phyloP scores from a whole-genome alignment of 1,140 invertebrate genomes.

The Magallana angulata region DNA sequence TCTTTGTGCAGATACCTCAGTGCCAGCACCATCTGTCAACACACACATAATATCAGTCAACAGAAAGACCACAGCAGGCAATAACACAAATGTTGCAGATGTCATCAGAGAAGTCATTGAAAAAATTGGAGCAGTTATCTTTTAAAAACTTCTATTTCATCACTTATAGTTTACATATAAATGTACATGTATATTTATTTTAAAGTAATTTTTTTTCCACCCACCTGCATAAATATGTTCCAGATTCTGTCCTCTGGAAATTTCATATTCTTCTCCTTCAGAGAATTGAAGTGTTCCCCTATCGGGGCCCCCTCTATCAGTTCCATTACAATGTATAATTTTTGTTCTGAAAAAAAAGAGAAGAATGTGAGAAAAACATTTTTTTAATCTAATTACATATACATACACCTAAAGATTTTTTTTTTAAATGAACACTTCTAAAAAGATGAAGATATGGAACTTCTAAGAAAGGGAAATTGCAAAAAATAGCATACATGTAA shows the following conservation, averaged over 20 bases:
- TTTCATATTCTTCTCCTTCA: conserved; percentile 78
- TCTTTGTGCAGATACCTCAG: conserved; percentile 80
- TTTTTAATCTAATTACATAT: neutral
- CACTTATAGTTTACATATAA: too few relatives aligned
- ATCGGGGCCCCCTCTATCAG: conserved; percentile 79
- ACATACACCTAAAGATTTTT: neutral
- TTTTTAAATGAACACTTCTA: neutral
- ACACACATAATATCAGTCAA: neutral
- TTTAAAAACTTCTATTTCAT: neutral
- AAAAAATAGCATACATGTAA: neutral
- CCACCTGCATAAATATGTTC: conserved; percentile 79
- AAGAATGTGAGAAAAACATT: neutral
- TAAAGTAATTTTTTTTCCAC: neutral
- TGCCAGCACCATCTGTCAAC: conserved; percentile 76
- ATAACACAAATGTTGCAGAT: too few relatives aligned
- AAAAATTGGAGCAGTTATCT: too few relatives aligned
- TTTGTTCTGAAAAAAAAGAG: conserved; percentile 67
- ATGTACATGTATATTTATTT: too few relatives aligned
- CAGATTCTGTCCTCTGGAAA: conserved; percentile 78
- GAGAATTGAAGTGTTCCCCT: conserved; percentile 78
- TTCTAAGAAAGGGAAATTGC: too few relatives aligned
- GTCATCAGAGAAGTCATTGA: too few relatives aligned
- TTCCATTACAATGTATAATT: conserved; percentile 80
- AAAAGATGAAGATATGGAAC: too few relatives aligned
- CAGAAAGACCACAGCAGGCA: too few relatives aligned